These are phyloP conservation scores for Anhinga rufa DNA, from an alignment of 2,113 vertebrate genomes.

Conservation along the genomic window DNA sequence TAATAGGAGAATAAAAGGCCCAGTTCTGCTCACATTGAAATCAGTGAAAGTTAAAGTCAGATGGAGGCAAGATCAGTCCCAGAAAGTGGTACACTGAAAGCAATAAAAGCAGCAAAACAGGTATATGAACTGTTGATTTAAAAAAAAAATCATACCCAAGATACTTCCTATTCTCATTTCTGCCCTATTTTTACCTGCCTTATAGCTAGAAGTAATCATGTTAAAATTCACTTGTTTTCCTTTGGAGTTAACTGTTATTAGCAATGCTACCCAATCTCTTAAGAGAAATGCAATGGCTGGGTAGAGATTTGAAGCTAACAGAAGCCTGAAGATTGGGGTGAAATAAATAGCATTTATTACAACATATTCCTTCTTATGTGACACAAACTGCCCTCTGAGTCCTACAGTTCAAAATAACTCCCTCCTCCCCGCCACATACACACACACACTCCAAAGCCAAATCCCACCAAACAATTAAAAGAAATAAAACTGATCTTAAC, in stretches of 20 bases:
- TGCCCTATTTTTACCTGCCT: slow-evolving; percentile 23
- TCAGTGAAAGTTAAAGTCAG: neutral
- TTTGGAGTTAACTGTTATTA: neutral
- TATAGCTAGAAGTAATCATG: neutral
- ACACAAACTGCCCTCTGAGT: slow-evolving; percentile 1
- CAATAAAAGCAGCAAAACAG: neutral
- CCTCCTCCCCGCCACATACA: neutral
- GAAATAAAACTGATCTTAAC: slow-evolving; percentile 33
- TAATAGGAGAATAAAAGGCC: neutral
- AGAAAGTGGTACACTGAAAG: neutral
- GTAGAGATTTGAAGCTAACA: slow-evolving; percentile 40
- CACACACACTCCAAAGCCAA: slow-evolving; percentile 38
- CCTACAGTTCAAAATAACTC: neutral
- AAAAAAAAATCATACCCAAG: neutral
- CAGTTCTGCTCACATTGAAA: neutral
- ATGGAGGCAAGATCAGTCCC: neutral
- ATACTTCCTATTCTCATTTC: slow-evolving; percentile 8
- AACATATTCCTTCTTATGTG: slow-evolving; percentile 21
- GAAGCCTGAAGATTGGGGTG: slow-evolving; percentile 24
- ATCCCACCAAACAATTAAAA: neutral
- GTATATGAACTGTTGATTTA: neutral
- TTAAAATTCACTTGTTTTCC: slow-evolving; percentile 9
- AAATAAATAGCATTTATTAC: slow-evolving; percentile 58
- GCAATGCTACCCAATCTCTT: slow-evolving; percentile 40
- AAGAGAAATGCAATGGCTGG: neutral